Base-by-base conservation (phyloP, 2,888 invertebrate species). In the Halocaridina rubra region DNA sequence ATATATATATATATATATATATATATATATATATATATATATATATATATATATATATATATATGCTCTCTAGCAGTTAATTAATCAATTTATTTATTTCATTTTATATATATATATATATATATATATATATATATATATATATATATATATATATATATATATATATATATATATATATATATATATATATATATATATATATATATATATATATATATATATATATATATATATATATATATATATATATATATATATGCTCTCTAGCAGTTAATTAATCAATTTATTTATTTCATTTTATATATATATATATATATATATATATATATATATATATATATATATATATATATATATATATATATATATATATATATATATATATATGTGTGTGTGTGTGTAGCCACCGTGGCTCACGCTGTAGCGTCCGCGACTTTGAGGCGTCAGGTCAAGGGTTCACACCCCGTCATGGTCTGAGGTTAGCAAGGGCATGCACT, bases 11-110 rank as follows among this genome's bases (percentile, higher is more conserved):
- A 61, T 61, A 22, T 61, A 61, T 61, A 22, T 61, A 61, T 61
- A 22, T 61, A 61, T 61, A 22, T 61, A 27, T n/a, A 71, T 71
- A 22, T 61, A 61, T 61, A 61, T 61, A 61, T 61, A 61, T 61
- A 61, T 61, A n/a, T 13, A 71, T 71, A 71, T 27, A 71, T 71
- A 27, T 71, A 71, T 71, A n/a, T 27, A 30, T 30, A 27, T 71
- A 32, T 61, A 27, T 30, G 29, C 29, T 64, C 8, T 64, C 8
- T 64, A 24, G 10, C 8, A 16, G 19, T 64, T 8, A 16, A 24
- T 64, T 10, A 46, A 46, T 46, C 8, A 46, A 61, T 61, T 8
- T 39, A 39, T 39, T 8, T 39, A 39, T 39, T 8, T 39, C 7
- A 8, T 8, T 39, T 8, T 39, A 61, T 71, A 32, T 71, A 71